These are phyloP conservation scores for Percopsis omiscomaycus DNA, from an alignment of 2,797 vertebrate genomes.

Conservation along the genomic window DNA sequence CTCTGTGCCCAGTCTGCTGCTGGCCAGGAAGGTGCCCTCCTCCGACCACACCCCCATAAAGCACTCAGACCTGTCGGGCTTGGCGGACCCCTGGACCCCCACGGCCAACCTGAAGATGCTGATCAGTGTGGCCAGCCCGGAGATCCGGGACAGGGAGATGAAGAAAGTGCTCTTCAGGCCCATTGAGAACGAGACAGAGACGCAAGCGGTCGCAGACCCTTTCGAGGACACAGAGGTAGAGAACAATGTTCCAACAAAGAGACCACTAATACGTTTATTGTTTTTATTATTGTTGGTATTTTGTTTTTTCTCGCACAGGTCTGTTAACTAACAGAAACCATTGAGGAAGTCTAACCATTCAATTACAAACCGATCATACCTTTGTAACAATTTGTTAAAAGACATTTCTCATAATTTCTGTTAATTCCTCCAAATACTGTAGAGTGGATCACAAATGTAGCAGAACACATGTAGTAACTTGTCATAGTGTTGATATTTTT, in stretches of 20 bases:
- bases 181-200: conserved; percentile 84
- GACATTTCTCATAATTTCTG: neutral
- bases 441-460: too few species aligned
- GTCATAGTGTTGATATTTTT: too few species aligned
- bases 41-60: conserved; percentile 89
- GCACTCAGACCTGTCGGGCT: conserved; percentile 62
- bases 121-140: conserved; percentile 90
- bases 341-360: too few species aligned
- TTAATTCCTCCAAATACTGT: neutral
- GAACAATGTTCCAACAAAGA: conserved; percentile 51
- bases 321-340: too few species aligned
- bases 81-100: conserved; percentile 87
- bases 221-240: conserved; percentile 67
- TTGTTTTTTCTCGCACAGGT: neutral
- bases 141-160: conserved; percentile 91
- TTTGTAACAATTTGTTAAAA: neutral
- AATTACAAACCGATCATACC: too few species aligned
- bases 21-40: conserved; percentile 73
- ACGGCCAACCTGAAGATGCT: conserved; percentile 94
- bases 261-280: too few species aligned
- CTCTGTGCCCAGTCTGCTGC: conserved; percentile 61
- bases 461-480: too few species aligned
- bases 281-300: neutral
- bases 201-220: conserved; percentile 62
- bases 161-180: conserved; percentile 90